Evolutionary conservation across 1,140 invertebrate species (phyloP), one percentile per base, ranked within the genome.

Genomic region (Calosoma granatense): DNA sequence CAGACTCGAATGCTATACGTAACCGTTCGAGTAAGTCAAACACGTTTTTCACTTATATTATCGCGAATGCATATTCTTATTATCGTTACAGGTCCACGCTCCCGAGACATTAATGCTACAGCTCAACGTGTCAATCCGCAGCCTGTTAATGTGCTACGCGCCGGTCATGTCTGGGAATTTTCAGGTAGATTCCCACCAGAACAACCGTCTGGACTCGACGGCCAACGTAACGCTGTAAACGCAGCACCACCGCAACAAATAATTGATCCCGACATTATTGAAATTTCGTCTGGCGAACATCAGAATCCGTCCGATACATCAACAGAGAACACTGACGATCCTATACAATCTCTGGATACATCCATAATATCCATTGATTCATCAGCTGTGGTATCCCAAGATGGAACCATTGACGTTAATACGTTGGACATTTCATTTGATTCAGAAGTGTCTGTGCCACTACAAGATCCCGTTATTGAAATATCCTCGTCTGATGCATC

Each of bases 401-500:
- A n/a, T 9, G 51, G n/a, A 17, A 17, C 9, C 9, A 52, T 17
- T 17, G 17, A 17, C 6, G 15, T 20, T 17, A 20, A 9, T 9
- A n/a, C 51, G 17, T 9, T 11, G 9, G 6, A 12, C 6, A 9
- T 6, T 6, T 20, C 51, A 9, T 9, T 9, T 9, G n/a, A 20
- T 52, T 23, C 54, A 20, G 51, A 51, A 9, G 15, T 57, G 56
- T 57, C 51, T 51, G 41, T 57, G 11, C 53, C 56, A 39, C 56
- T 52, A 1, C 56, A 23, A 11, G 43, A 56, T 23, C 43, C 51
- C 21, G 52, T 56, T 41, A 56, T 56, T 26, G 56, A 57, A 21
- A 11, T 57, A 11, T 22, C 54, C 22, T 52, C 51, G 14, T 58
- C 55, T 56, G 17, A 39, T 47, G 12, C 20, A 21, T 15, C 56